Evolutionary conservation across 2,113 vertebrate species (phyloP).

Genomic region (Channa maculata): DNA sequence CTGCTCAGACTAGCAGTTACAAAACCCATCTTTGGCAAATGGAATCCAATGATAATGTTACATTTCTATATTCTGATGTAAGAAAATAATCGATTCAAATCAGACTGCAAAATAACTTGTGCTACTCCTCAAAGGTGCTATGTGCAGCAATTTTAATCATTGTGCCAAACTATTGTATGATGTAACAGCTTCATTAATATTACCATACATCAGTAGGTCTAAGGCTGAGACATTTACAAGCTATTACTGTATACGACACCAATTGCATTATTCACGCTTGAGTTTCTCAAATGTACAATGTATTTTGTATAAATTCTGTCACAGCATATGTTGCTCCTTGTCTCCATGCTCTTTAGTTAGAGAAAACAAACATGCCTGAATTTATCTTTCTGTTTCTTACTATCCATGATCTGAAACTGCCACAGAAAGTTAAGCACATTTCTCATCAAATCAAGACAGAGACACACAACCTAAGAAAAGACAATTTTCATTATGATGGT

Average conservation of each 20-base stretch:
- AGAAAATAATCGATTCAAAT: constrained; percentile 33
- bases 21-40: constrained; percentile 73
- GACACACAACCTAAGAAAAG: background rate
- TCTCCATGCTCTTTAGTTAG: background rate
- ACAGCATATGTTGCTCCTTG: too few species aligned
- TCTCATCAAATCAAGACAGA: background rate
- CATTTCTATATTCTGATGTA: constrained; percentile 55
- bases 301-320: background rate
- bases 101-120: constrained; percentile 58
- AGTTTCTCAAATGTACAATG: constrained; percentile 13
- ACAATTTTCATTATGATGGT: background rate
- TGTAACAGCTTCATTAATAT: background rate
- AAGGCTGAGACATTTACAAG: background rate
- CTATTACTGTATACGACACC: background rate
- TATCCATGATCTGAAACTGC: background rate
- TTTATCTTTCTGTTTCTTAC: constrained; percentile 2
- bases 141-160: constrained; percentile 43
- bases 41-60: constrained; percentile 53
- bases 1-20: constrained; percentile 18
- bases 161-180: background rate
- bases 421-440: background rate
- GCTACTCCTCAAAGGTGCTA: constrained; percentile 46
- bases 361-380: constrained; percentile 12
- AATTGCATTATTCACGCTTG: background rate
- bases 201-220: background rate